Base-by-base conservation (phyloP, 2,888 invertebrate genomes). In the Ametastegia equiseti region DNA sequence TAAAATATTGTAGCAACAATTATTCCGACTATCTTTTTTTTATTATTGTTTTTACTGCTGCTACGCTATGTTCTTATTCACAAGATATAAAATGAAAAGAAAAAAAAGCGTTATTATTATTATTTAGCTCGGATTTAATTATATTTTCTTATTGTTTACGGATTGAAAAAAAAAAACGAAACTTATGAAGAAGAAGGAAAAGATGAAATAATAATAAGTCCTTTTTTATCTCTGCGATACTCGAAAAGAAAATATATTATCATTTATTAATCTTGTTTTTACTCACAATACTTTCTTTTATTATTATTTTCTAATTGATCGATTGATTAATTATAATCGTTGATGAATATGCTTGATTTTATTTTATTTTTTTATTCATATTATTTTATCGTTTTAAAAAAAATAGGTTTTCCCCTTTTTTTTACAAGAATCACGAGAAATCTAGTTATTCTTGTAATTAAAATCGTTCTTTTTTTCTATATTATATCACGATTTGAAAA, bases 141-240 rank as follows among this genome's bases (percentile, higher is more conserved):
- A 90, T 91, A 91, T 91, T 91, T 91, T 91, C 90, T 91, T 90
- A 90, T 91, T 91, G 90, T 91, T 90, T 91, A 90, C 90, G 91
- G 87, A 91, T 7, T 23, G 19, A 23, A 19, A 39, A 5, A 65
- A 36, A 33, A 33, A 23, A 67, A 39, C 6, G 39, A 67, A 39
- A 39, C n/a, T n/a, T 42, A n/a, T 7, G 5, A 19, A 19, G 33
- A 6, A 65, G 5, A 33, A 30, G 13, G 33, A 36, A n/a, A 33
- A 65, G 33, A n/a, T 19, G 15, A 23, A n/a, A 65, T n/a, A 67
- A 89, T 88, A 89, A 89, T 90, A 91, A 91, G 90, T 90, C 89
- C 87, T 91, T 90, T n/a, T n/a, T n/a, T 90, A 90, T 39, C 65
- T 90, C 90, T 90, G 90, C 90, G 91, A 91, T 90, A 91, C 87